Percentiles rank a stretch among this genome's conserved stretches.
Evolutionary conservation across 2,888 invertebrate species (phyloP).

Genomic region (Zonitis immaculata): DNA sequence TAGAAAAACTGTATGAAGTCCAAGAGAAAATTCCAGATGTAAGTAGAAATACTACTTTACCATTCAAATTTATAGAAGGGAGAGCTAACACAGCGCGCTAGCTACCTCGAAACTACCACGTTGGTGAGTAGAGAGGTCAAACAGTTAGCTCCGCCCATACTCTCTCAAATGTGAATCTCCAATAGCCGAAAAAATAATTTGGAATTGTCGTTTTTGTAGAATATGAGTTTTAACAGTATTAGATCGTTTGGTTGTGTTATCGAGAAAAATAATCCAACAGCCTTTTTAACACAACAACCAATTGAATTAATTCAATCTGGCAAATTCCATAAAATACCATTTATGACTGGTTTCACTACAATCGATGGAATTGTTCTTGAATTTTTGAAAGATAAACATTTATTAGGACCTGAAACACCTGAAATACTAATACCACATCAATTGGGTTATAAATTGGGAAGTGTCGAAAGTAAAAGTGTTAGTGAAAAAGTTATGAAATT

Average conservation of each 20-base stretch:
- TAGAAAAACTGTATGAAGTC: constrained; percentile 3
- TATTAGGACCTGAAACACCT: neutral
- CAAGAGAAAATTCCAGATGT: constrained; percentile 1
- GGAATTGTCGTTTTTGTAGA: neutral
- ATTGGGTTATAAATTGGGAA: neutral
- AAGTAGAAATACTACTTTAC: too few species aligned
- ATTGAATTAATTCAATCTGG: neutral
- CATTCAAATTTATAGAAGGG: too few species aligned
- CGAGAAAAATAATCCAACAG: constrained; percentile 17
- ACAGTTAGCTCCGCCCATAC: too few species aligned
- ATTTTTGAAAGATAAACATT: constrained; percentile 11
- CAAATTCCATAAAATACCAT: neutral
- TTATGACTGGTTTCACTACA: constrained; percentile 2
- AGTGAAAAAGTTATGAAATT: neutral
- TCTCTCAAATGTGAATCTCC: too few species aligned
- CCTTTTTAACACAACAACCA: neutral
- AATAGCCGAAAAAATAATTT: neutral
- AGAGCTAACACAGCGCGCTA: too few species aligned
- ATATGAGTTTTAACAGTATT: neutral
- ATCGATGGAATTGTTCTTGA: constrained; percentile 6
- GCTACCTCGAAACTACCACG: too few species aligned
- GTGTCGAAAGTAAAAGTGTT: neutral
- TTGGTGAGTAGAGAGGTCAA: too few species aligned
- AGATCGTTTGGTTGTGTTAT: neutral
- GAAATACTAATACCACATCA: neutral